Base-by-base conservation (phyloP, 2,113 vertebrate species). In the Oreochromis aureus region DNA sequence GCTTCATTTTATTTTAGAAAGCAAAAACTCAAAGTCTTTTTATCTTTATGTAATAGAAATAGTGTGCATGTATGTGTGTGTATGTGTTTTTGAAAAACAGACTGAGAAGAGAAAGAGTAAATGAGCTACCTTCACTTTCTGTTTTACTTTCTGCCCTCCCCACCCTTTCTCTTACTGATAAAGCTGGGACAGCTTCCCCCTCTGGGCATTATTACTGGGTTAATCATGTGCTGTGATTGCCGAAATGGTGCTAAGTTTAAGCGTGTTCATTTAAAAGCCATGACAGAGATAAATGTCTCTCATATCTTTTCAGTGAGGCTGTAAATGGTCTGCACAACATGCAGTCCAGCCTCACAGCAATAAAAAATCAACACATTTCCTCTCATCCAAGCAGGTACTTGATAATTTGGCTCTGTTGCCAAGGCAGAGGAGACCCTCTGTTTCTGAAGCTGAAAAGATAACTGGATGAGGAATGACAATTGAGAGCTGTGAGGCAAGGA, bases 331-430 rank as follows among this genome's bases (percentile, higher is more conserved):
- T 51, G 73, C 3, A 12, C 63, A 36, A 51, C 73, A 87, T 18
- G 12, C 87, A 61, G 84, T 90, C 79, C 53, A 86, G 63, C 63
- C 63, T 88, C 69, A 53, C 87, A 83, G 84, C 36, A 15, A 73
- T 44, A 30, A 90, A 87, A 91, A 93, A 93, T 80, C 84, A 88
- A 84, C 89, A 85, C 89, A 89, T 91, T 88, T 91, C 86, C 90
- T 90, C 86, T 90, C 73, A 80, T 91, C 86, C 87, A 85, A 89
- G 91, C 92, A 93, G 90, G 93, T 93, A 87, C 86, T 89, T 79
- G 86, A 88, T 82, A 89, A 92, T 89, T 87, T 94, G 89, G 81
- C 91, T 92, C 93, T 95, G 94, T 95, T 95, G 93, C 93, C 91
- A 92, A 93, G 94, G 93, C 89, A 94, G 92, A 94, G 73, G 84